A percentile compares a stretch with the other conserved stretches of the same genome.
Conservation (phyloP, 1,140 invertebrate genomes). For the Euura lappo region DNA sequence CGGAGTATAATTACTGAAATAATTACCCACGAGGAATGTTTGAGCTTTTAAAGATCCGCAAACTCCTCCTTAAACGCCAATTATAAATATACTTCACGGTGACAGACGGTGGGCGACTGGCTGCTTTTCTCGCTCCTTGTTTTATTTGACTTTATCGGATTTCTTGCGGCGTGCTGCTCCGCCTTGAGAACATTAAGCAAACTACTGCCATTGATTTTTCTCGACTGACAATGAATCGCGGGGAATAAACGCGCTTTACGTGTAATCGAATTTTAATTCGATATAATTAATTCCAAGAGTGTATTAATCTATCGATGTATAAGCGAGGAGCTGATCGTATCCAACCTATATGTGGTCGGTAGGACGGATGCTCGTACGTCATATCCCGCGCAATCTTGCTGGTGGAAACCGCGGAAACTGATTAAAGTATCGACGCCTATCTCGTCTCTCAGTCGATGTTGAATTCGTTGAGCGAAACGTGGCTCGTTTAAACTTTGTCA, state of each 20-base stretch:
- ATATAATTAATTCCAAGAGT: neutral
- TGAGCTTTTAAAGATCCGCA: neutral
- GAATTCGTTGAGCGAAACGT: too few species aligned
- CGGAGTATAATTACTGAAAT: too few species aligned
- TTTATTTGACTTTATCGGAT: neutral
- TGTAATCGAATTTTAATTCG: constrained; percentile 6
- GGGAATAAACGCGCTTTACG: neutral
- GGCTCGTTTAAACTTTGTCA: too few species aligned
- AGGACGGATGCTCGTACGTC: neutral
- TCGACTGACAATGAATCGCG: too few species aligned
- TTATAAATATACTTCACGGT: constrained; percentile 5
- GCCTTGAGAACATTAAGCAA: constrained; percentile 7
- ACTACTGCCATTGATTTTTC: neutral
- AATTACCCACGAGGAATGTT: too few species aligned
- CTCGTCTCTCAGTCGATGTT: too few species aligned
- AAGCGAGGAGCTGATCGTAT: neutral
- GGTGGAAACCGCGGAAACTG: neutral
- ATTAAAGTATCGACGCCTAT: neutral
- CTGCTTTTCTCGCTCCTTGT: neutral
- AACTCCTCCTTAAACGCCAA: neutral
- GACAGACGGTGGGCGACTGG: constrained; percentile 2
- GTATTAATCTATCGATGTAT: neutral
- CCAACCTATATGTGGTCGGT: neutral
- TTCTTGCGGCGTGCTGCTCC: neutral
- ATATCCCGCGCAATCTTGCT: neutral